Percentiles rank a stretch among this genome's conserved stretches.
phyloP scores from a whole-genome alignment of 2,797 vertebrate genomes.

The Gymnoscopelus braueri region DNA sequence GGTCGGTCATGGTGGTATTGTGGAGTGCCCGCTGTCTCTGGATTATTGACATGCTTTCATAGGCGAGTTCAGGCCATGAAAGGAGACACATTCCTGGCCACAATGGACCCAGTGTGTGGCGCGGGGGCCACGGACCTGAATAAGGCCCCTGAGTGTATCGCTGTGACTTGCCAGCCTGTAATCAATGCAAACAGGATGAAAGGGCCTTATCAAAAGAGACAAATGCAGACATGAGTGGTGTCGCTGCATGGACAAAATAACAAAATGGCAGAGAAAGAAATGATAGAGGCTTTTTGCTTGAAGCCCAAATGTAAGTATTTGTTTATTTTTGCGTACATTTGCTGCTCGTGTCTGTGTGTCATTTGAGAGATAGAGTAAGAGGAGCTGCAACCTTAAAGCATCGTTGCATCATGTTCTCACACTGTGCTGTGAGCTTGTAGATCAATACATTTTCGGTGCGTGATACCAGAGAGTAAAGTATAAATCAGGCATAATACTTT shows the following conservation, averaged over 20 bases:
- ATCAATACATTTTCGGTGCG: too few species aligned
- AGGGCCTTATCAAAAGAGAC: conserved; percentile 81
- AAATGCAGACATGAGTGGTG: conserved; percentile 81
- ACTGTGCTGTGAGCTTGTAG: too few species aligned
- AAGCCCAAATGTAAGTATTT: conserved; percentile 42
- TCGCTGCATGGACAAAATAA: conserved; percentile 61
- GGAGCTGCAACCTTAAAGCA: too few species aligned
- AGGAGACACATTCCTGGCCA: conserved; percentile 85
- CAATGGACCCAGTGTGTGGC: conserved; percentile 84
- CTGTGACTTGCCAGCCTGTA: conserved; percentile 81
- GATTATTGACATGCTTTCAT: conserved; percentile 86
- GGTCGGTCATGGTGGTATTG: conserved; percentile 69
- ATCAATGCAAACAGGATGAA: conserved; percentile 88
- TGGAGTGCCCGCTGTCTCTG: conserved; percentile 75
- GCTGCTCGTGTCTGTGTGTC: conserved; percentile 11
- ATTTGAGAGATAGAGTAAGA: background rate
- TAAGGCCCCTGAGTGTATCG: conserved; percentile 75
- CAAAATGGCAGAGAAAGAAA: conserved; percentile 29
- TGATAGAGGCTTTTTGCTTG: conserved; percentile 57
- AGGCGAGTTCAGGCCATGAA: conserved; percentile 84
- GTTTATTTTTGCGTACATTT: conserved; percentile 27
- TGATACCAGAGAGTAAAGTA: too few species aligned
- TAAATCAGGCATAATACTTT: conserved; percentile 9
- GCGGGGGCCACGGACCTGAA: conserved; percentile 76
- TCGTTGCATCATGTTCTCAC: too few species aligned